These are phyloP conservation scores for Macquaria australasica DNA, from an alignment of 2,113 vertebrate genomes.

Conservation along the genomic window DNA sequence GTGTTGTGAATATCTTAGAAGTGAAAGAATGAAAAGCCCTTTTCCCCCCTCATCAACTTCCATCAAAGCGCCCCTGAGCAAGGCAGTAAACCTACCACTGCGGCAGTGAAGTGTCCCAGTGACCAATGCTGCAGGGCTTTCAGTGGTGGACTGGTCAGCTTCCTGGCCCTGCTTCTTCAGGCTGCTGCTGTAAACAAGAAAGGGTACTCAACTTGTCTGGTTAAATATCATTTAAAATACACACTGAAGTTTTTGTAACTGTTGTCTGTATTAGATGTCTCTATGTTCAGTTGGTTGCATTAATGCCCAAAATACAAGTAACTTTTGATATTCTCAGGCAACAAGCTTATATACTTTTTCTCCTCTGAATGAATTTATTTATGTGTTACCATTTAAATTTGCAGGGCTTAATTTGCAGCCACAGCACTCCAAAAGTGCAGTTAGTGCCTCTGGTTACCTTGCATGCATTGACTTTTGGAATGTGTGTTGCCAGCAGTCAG, in stretches of 20 bases:
- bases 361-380: background rate
- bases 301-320: background rate
- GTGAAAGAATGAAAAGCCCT: constrained; percentile 10
- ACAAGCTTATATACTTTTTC: background rate
- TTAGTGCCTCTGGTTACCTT: background rate
- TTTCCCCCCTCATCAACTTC: constrained; percentile 2
- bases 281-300: background rate
- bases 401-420: background rate
- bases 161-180: constrained; percentile 29
- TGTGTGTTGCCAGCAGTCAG: constrained; percentile 11
- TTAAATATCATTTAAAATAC: background rate
- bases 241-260: background rate
- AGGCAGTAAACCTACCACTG: constrained; percentile 27
- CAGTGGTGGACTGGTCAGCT: constrained; percentile 25
- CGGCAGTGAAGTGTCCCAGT: constrained; percentile 14
- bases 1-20: background rate
- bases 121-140: constrained; percentile 35
- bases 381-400: background rate
- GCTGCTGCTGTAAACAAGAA: constrained; percentile 36
- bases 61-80: constrained; percentile 28
- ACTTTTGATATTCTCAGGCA: background rate
- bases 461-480: background rate
- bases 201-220: background rate
- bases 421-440: background rate
- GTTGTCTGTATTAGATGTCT: background rate